Percentiles rank a stretch among this genome's conserved stretches.
Evolutionary conservation across 2,888 invertebrate genomes (phyloP).

Genomic region (Phania funesta): DNA sequence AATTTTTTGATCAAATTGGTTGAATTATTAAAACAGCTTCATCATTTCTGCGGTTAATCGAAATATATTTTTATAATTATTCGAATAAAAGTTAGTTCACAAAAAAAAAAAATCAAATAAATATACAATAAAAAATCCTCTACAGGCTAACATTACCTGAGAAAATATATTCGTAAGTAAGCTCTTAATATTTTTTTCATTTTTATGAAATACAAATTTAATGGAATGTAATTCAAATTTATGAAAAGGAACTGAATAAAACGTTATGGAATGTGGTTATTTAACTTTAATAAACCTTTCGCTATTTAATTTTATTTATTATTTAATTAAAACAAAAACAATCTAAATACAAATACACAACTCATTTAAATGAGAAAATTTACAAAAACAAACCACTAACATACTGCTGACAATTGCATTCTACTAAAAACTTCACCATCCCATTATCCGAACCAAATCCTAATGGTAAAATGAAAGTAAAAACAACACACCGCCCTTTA

Average conservation of each 20-base stretch:
- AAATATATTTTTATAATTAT: too few relatives aligned
- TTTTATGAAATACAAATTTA: too few relatives aligned
- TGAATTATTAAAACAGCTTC: too few relatives aligned
- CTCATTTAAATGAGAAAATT: slow-evolving; percentile 45
- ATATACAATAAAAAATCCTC: too few relatives aligned
- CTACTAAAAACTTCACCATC: neutral
- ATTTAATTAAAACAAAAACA: slow-evolving; percentile 51
- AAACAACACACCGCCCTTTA: slow-evolving; percentile 44
- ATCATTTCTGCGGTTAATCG: too few relatives aligned
- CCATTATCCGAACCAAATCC: neutral
- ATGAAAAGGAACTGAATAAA: slow-evolving; percentile 20
- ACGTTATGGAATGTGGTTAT: slow-evolving; percentile 30
- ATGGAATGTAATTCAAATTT: too few relatives aligned
- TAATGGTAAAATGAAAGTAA: neutral
- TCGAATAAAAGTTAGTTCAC: too few relatives aligned
- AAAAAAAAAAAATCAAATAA: too few relatives aligned
- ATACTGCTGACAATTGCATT: slow-evolving; percentile 24
- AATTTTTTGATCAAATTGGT: too few relatives aligned
- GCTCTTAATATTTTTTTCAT: too few relatives aligned
- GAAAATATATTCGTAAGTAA: too few relatives aligned
- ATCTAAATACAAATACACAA: neutral
- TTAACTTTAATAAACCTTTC: slow-evolving; percentile 52
- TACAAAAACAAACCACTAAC: slow-evolving; percentile 27
- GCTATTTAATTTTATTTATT: slow-evolving; percentile 63
- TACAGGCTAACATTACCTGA: too few relatives aligned